Conservation (phyloP, 2,888 invertebrate genomes). For the Hofmannophila pseudospretella region DNA sequence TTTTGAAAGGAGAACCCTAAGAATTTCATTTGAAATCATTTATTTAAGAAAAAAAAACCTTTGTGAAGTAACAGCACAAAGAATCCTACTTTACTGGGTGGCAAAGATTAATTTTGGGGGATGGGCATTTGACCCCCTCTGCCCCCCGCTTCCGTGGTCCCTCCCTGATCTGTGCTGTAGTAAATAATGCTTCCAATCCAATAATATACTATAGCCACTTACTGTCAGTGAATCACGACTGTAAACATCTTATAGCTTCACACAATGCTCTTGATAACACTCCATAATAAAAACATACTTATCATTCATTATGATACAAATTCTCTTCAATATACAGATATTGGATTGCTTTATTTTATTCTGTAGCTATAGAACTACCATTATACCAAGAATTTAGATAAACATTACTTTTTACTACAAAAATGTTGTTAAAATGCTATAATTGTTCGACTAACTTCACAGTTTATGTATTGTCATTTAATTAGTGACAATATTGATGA, state of each 20-base stretch:
- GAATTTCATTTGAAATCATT: too few relatives aligned
- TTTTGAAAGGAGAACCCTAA: too few relatives aligned
- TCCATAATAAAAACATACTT: conserved; percentile 47
- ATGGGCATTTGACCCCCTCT: too few relatives aligned
- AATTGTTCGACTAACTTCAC: not conserved
- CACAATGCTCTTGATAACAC: conserved; percentile 45
- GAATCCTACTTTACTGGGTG: too few relatives aligned
- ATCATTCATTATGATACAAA: conserved; percentile 25
- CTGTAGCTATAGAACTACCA: not conserved
- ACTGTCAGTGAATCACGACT: conserved; percentile 38
- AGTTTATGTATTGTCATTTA: not conserved
- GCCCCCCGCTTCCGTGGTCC: too few relatives aligned
- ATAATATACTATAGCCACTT: conserved; percentile 15
- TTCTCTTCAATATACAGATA: conserved; percentile 9
- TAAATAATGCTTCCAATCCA: conserved; percentile 19
- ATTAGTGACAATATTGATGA: conserved; percentile 4
- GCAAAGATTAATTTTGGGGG: not conserved
- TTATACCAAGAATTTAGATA: not conserved
- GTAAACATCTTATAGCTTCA: conserved; percentile 43
- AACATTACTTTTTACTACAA: not conserved
- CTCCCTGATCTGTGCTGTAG: too few relatives aligned
- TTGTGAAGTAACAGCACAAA: too few relatives aligned
- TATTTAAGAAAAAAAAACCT: not conserved
- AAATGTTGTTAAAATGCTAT: not conserved
- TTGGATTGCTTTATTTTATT: conserved; percentile 5